Percentiles rank a stretch among this genome's conserved stretches.
Evolutionary conservation across 2,113 vertebrate species (phyloP).

Genomic region (western clawed frog (Xenopus tropicalis)): UCB_Xtro_10.0 CM004444.2:25919501-25920000

Average conservation of each 20-base stretch:
- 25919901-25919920: too few species aligned
- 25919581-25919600: conserved; percentile 76
- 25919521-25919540: too few species aligned
- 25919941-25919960: too few species aligned
- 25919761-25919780: conserved; percentile 53
- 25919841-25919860: too few species aligned
- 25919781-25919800: not conserved
- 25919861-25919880: too few species aligned
- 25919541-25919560: not conserved
- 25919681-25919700: conserved; percentile 91
- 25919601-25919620: conserved; percentile 74
- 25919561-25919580: conserved; percentile 55
- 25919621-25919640: conserved; percentile 85
- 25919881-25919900: too few species aligned
- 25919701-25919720: conserved; percentile 85
- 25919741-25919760: conserved; percentile 66
- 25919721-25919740: conserved; percentile 73
- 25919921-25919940: too few species aligned
- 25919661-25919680: conserved; percentile 96
- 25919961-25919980: too few species aligned
- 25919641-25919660: conserved; percentile 84
- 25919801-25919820: too few species aligned
- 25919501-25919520: too few species aligned
- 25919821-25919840: too few species aligned
- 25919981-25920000: too few species aligned